These are phyloP conservation scores for Buceros bicornis DNA, from an alignment of 2,797 vertebrate genomes.

Conservation along the genomic window DNA sequence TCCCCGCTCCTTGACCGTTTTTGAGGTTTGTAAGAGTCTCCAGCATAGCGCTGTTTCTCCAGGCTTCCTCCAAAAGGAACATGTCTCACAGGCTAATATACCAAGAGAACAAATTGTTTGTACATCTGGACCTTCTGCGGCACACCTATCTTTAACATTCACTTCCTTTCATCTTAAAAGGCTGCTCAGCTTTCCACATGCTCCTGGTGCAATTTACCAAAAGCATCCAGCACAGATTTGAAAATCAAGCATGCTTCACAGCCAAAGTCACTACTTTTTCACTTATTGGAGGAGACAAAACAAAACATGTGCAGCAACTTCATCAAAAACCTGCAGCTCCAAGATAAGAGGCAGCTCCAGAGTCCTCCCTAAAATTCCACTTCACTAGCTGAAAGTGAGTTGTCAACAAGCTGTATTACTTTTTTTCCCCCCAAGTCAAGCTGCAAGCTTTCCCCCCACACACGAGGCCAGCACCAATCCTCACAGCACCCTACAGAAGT, in stretches of 20 bases:
- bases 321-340: constrained; percentile 3
- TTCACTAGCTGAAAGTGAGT: background rate
- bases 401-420: background rate
- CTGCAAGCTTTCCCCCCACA: background rate
- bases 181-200: background rate
- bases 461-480: background rate
- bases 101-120: background rate
- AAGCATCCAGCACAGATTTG: background rate
- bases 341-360: background rate
- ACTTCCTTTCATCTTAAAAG: background rate
- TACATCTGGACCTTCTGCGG: background rate
- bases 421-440: background rate
- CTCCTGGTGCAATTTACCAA: background rate
- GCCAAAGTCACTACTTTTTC: background rate
- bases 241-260: constrained; percentile 3
- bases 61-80: background rate
- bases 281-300: background rate
- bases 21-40: background rate
- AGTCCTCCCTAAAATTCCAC: constrained; percentile 25
- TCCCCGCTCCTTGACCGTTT: background rate
- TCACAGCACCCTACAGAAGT: background rate
- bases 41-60: background rate
- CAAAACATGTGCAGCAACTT: background rate
- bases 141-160: background rate
- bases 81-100: background rate